Conservation (phyloP, 2,888 invertebrate genomes). For the Eucriotettix oculatus region DNA sequence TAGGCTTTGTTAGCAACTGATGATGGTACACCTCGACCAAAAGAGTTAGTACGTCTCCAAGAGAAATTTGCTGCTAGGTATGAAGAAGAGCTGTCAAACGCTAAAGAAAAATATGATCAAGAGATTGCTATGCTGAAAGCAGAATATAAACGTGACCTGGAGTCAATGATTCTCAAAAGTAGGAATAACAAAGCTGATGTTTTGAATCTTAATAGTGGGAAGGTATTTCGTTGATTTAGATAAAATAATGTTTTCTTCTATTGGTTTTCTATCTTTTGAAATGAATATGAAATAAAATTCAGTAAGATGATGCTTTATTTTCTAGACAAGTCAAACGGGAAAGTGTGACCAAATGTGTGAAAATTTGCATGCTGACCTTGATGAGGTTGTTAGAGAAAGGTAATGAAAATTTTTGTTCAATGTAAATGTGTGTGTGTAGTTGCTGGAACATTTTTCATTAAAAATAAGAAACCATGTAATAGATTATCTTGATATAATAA, state of each 20-base stretch:
- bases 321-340: too few relatives aligned
- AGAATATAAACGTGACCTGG: constrained; percentile 12
- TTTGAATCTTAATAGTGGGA: background rate
- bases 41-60: constrained; percentile 51
- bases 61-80: constrained; percentile 55
- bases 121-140: constrained; percentile 34
- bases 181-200: background rate
- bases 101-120: constrained; percentile 37
- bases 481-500: too few relatives aligned
- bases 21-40: constrained; percentile 57
- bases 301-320: too few relatives aligned
- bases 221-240: background rate
- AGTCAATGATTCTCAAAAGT: constrained; percentile 15
- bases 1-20: constrained; percentile 54
- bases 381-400: constrained; percentile 19
- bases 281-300: too few relatives aligned
- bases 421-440: too few relatives aligned
- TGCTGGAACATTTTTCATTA: too few relatives aligned
- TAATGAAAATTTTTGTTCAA: too few relatives aligned
- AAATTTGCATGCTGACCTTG: constrained; percentile 24
- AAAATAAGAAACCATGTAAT: too few relatives aligned
- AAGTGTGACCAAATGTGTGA: too few relatives aligned
- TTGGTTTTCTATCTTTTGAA: too few relatives aligned
- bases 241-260: too few relatives aligned
- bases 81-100: constrained; percentile 32